Evolutionary conservation across 1,140 invertebrate species (phyloP).

Genomic region (Drosophila pectinifera): DNA sequence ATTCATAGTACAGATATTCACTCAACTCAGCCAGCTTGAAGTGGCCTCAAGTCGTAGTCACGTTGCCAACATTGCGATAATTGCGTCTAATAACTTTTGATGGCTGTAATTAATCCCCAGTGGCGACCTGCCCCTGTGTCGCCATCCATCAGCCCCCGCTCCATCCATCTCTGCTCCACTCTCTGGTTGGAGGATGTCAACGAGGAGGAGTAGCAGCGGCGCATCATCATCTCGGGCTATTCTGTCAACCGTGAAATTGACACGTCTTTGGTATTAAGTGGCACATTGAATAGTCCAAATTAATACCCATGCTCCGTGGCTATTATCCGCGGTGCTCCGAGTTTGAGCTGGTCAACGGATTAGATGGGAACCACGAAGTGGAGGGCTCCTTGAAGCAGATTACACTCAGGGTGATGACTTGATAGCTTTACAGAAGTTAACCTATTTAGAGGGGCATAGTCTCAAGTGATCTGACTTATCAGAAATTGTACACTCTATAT

Average conservation of each 20-base stretch:
- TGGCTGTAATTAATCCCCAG: slow-evolving; percentile 82
- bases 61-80: slow-evolving; percentile 78
- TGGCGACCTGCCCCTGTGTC: slow-evolving; percentile 42
- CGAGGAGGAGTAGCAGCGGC: slow-evolving; percentile 25
- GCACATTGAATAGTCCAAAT: slow-evolving; percentile 82
- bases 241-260: slow-evolving; percentile 82
- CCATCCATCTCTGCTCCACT: slow-evolving; percentile 5
- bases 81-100: slow-evolving; percentile 83
- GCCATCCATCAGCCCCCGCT: slow-evolving; percentile 7
- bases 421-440: not conserved
- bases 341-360: slow-evolving; percentile 18
- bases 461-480: too few relatives aligned
- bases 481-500: too few relatives aligned
- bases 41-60: slow-evolving; percentile 49
- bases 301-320: slow-evolving; percentile 60
- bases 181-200: slow-evolving; percentile 31
- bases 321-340: slow-evolving; percentile 22
- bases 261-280: slow-evolving; percentile 82
- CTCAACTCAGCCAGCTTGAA: slow-evolving; percentile 24
- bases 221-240: slow-evolving; percentile 44
- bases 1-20: slow-evolving; percentile 11
- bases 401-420: not conserved
- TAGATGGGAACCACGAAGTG: not conserved
- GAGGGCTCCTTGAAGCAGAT: not conserved
- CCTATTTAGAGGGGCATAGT: not conserved